Conservation (phyloP, 2,888 invertebrate species). For the Neoascia interrupta region DNA sequence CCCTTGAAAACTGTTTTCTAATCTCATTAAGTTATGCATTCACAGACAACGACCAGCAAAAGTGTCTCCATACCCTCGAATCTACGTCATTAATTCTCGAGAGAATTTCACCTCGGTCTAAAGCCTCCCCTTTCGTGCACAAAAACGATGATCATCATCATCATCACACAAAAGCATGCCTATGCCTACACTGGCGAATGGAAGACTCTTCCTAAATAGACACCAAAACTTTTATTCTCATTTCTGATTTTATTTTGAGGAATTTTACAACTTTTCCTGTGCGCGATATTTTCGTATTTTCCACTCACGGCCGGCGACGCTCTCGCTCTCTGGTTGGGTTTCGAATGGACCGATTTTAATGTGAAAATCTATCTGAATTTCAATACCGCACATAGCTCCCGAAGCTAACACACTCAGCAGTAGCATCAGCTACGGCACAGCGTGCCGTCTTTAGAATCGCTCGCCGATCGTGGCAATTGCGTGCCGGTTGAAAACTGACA, state of each 20-base stretch:
- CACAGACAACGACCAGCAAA: constrained; percentile 49
- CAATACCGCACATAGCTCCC: constrained; percentile 35
- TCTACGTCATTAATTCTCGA: constrained; percentile 14
- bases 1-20: constrained; percentile 24
- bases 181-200: too few relatives aligned
- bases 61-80: not conserved
- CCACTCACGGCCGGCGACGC: constrained; percentile 6
- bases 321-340: constrained; percentile 25
- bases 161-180: too few relatives aligned
- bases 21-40: constrained; percentile 65
- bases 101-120: constrained; percentile 51
- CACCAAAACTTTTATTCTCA: constrained; percentile 44
- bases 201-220: constrained; percentile 53
- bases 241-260: constrained; percentile 52
- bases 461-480: constrained; percentile 64
- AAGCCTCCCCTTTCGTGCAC: constrained; percentile 16
- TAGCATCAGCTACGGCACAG: constrained; percentile 64
- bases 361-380: constrained; percentile 35
- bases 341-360: constrained; percentile 17
- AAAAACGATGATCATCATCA: not conserved
- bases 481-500: constrained; percentile 40
- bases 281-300: constrained; percentile 60
- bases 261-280: constrained; percentile 24
- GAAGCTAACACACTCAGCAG: constrained; percentile 49
- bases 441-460: constrained; percentile 49